Percentiles rank a stretch among this genome's conserved stretches.
Conservation (phyloP, 2,113 vertebrate genomes). For the Hydropotes inermis region DNA sequence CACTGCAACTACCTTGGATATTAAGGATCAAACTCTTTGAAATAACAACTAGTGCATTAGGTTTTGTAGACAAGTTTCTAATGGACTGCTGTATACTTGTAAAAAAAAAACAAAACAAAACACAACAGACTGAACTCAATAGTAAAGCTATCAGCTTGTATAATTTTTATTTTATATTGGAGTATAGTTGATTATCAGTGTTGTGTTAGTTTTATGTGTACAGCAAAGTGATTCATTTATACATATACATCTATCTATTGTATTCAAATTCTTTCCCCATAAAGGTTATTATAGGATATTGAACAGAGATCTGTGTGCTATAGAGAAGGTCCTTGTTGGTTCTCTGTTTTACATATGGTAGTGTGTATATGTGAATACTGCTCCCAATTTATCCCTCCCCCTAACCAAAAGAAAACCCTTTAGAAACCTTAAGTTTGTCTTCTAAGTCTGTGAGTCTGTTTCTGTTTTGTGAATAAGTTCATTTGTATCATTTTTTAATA, state of each 20-base stretch:
- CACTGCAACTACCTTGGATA: not conserved
- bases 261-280: not conserved
- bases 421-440: not conserved
- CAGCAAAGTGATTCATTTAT: not conserved
- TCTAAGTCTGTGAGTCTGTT: not conserved
- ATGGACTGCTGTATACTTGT: not conserved
- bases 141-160: not conserved
- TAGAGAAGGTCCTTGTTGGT: not conserved
- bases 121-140: not conserved
- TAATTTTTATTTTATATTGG: not conserved
- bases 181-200: not conserved
- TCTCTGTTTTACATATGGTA: not conserved
- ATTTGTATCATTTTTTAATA: not conserved
- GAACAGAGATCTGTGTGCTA: not conserved
- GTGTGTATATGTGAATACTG: not conserved
- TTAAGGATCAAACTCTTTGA: slow-evolving; percentile 27
- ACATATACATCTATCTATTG: not conserved
- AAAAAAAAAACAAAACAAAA: not conserved
- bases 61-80: not conserved
- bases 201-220: not conserved
- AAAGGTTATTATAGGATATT: not conserved
- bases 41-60: not conserved
- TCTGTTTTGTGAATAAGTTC: not conserved
- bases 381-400: not conserved
- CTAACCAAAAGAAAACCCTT: not conserved